Evolutionary conservation across 2,888 invertebrate species (phyloP).

Genomic region (Hipparchia sbordonii): DNA sequence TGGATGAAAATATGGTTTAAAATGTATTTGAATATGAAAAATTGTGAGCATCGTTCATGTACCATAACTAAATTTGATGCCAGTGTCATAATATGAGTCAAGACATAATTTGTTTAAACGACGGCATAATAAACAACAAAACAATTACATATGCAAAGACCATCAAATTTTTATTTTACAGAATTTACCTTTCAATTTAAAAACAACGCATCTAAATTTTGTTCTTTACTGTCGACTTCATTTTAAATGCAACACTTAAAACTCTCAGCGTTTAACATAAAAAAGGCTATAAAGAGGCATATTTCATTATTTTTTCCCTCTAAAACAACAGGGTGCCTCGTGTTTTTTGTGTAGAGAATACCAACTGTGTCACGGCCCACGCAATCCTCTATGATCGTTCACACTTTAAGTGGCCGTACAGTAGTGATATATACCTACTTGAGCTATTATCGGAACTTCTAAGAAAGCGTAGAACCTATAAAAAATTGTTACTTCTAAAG

Average conservation of each 20-base stretch:
- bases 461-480: slow-evolving; percentile 42
- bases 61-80: too few relatives aligned
- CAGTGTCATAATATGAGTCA: not conserved
- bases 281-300: slow-evolving; percentile 72
- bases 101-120: slow-evolving; percentile 29
- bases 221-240: slow-evolving; percentile 60
- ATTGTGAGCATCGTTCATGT: too few relatives aligned
- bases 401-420: slow-evolving; percentile 77
- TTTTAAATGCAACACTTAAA: slow-evolving; percentile 70
- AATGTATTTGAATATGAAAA: too few relatives aligned
- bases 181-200: slow-evolving; percentile 44
- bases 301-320: slow-evolving; percentile 78
- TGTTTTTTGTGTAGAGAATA: slow-evolving; percentile 69
- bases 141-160: slow-evolving; percentile 35
- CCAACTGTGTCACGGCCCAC: slow-evolving; percentile 70
- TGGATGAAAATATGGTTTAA: too few relatives aligned
- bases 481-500: slow-evolving; percentile 40
- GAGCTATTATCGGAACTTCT: slow-evolving; percentile 63
- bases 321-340: slow-evolving; percentile 80
- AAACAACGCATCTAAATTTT: slow-evolving; percentile 51
- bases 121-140: slow-evolving; percentile 28
- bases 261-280: slow-evolving; percentile 69
- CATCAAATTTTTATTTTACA: slow-evolving; percentile 39
- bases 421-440: slow-evolving; percentile 69
- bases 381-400: slow-evolving; percentile 70